Evolutionary conservation across 2,888 invertebrate genomes (phyloP).

Genomic region (Caenorhabditis sp.): DNA sequence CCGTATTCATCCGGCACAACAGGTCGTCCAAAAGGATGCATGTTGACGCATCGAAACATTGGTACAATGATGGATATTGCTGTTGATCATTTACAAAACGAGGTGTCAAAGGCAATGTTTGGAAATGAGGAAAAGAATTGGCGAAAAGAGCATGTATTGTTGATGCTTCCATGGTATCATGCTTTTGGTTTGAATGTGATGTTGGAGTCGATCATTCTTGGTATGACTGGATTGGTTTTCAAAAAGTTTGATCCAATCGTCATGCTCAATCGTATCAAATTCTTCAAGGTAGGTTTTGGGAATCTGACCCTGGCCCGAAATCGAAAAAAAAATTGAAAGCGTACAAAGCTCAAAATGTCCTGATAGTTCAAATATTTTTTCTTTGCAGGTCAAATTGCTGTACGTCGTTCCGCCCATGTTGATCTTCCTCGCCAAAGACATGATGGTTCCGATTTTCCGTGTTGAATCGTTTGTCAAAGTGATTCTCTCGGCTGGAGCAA

Average conservation of each 20-base stretch:
- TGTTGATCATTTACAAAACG: constrained; percentile 27
- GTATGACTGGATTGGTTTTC: constrained; percentile 61
- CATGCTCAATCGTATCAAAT: constrained; percentile 53
- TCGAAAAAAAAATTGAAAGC: no score
- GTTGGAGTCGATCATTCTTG: constrained; percentile 33
- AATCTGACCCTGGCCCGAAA: no score
- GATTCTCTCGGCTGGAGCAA: constrained; percentile 76
- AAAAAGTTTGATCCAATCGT: constrained; percentile 57
- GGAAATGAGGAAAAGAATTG: constrained; percentile 26
- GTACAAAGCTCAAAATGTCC: no score
- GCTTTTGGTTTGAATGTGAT: constrained; percentile 62
- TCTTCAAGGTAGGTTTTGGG: constrained; percentile 44
- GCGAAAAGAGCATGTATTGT: constrained; percentile 47
- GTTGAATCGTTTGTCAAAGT: constrained; percentile 74
- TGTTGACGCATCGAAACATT: constrained; percentile 58
- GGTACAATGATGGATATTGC: constrained; percentile 53
- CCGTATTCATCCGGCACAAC: constrained; percentile 76
- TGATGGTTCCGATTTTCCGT: constrained; percentile 75
- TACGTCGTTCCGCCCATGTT: constrained; percentile 85
- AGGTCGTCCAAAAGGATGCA: constrained; percentile 61
- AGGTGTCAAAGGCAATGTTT: constrained; percentile 30
- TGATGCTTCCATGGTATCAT: constrained; percentile 66
- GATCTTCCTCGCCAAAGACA: constrained; percentile 79
- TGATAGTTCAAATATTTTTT: background rate
- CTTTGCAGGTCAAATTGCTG: constrained; percentile 28